Conservation (phyloP, 2,113 vertebrate genomes). For the Pseudorectes ferrugineus region DNA sequence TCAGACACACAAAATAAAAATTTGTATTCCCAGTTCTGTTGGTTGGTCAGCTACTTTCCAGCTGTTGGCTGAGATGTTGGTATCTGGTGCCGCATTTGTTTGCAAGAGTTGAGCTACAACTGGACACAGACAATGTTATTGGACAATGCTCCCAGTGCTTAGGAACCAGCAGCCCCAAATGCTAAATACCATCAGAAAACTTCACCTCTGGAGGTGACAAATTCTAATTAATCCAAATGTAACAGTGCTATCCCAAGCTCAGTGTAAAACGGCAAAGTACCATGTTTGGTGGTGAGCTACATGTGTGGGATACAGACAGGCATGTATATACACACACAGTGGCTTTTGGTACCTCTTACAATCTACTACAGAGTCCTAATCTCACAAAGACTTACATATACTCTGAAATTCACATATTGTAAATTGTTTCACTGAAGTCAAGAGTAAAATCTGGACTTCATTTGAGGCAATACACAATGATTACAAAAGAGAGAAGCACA, state of each 20-base stretch:
- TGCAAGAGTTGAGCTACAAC: neutral
- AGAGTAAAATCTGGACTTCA: neutral
- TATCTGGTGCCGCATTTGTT: neutral
- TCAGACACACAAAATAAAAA: neutral
- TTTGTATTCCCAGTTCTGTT: neutral
- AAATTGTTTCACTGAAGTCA: neutral
- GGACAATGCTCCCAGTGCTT: neutral
- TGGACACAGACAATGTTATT: neutral
- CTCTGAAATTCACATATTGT: neutral
- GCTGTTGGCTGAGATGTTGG: neutral
- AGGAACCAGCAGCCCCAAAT: neutral
- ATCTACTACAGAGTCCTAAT: neutral
- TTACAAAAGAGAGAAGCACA: neutral
- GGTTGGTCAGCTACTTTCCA: neutral
- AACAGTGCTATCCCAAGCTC: neutral
- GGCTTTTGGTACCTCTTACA: neutral
- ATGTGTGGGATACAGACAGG: neutral
- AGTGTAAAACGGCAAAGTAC: neutral
- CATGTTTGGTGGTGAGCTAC: neutral
- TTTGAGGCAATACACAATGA: neutral
- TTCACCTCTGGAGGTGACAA: neutral
- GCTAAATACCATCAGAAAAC: neutral
- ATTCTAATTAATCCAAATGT: neutral
- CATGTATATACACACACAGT: neutral
- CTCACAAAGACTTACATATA: neutral